Base-by-base conservation (phyloP, 2,113 vertebrate species). In the Gnathonemus longibarbis region DNA sequence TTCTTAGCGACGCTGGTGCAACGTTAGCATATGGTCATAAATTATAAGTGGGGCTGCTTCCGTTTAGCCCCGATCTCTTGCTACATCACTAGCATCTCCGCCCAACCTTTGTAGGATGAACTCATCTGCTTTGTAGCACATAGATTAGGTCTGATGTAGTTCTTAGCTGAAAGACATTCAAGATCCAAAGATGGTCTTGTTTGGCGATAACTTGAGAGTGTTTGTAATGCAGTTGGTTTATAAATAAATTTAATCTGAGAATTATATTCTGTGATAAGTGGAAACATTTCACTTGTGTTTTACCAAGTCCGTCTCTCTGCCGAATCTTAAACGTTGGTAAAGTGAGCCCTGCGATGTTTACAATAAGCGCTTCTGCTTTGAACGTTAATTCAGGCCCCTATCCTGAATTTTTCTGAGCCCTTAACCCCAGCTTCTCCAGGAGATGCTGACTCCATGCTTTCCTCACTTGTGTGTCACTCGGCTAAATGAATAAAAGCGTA, bases 31-130 rank as follows among this genome's bases (percentile, higher is more conserved):
- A 39, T 56, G 87, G 77, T 27, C 27, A 90, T 92, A 39, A 92
- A 90, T 91, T 90, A 90, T 92, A 70, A 58, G 89, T 74, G 21
- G 8, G 15, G 31, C 52, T 42, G 83, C 27, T 89, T 31, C 74
- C 88, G 11, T 89, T 88, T 27, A 13, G 48, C 31, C 70, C 88
- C 10, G 3, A 15, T 24, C 35, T 27, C 35, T 15, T 46, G 24
- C 31, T 50, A 52, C 39, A 90, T 9, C 42, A 45, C n/a, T 45
- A 58, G 53, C 39, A 15, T 89, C 89, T 88, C 62, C 88, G 31
- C 49, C 88, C 80, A 50, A 15, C 27, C n/a, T 42, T 24, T 42
- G 56, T 80, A 77, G 83, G 86, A 85, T 66, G 10, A 86, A 2
- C 15, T 50, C 50, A 19, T 87, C 27, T 87, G 85, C 48, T 86